These are phyloP conservation scores for Dione juno DNA, from an alignment of 2,888 invertebrate species.

Conservation along the genomic window DNA sequence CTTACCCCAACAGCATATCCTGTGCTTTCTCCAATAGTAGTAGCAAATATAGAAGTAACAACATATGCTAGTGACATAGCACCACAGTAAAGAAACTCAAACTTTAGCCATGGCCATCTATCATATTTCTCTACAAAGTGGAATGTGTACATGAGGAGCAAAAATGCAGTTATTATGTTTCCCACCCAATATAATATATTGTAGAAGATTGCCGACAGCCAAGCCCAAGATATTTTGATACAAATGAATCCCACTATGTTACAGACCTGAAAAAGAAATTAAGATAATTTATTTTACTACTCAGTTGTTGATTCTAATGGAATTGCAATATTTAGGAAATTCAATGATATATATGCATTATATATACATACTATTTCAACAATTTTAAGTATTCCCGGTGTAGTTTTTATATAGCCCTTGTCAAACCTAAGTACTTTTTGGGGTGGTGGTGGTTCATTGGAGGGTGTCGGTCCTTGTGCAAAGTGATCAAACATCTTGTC, in stretches of 20 bases:
- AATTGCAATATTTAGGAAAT: too few species aligned
- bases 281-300: not conserved
- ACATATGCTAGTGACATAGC: slow-evolving; percentile 88
- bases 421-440: slow-evolving; percentile 88
- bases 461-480: slow-evolving; percentile 52
- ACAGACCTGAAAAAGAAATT: slow-evolving; percentile 78
- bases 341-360: too few species aligned
- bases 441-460: slow-evolving; percentile 72
- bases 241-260: slow-evolving; percentile 92
- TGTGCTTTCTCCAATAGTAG: slow-evolving; percentile 82
- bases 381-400: slow-evolving; percentile 90
- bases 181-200: slow-evolving; percentile 91
- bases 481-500: slow-evolving; percentile 66
- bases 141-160: slow-evolving; percentile 90
- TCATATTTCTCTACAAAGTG: slow-evolving; percentile 92
- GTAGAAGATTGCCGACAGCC: slow-evolving; percentile 88
- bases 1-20: slow-evolving; percentile 90
- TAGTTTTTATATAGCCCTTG: slow-evolving; percentile 85
- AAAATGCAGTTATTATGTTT: slow-evolving; percentile 89
- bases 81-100: slow-evolving; percentile 89
- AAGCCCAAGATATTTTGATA: slow-evolving; percentile 85
- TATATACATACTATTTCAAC: slow-evolving; percentile 86
- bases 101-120: slow-evolving; percentile 92
- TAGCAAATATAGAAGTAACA: slow-evolving; percentile 88
- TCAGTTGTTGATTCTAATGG: too few species aligned